A percentile compares a stretch with the other conserved stretches of the same genome.
Evolutionary conservation across 1,140 invertebrate species (phyloP).

Genomic region (Meteorus sp.): DNA sequence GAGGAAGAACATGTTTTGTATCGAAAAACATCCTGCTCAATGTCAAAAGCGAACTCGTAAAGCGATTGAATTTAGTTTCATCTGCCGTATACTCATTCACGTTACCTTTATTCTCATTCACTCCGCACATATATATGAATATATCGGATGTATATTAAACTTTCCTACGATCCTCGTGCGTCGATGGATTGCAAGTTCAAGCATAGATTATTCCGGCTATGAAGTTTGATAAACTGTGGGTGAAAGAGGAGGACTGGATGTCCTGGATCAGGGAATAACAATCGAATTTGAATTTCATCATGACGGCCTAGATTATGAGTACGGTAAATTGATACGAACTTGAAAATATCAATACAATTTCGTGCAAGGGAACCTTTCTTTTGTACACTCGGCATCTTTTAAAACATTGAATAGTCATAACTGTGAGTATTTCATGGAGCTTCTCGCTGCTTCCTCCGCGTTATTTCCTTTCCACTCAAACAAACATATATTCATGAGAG

Average conservation of each 20-base stretch:
- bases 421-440: no score
- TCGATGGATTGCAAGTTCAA: constrained; percentile 10
- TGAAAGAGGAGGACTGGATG: constrained; percentile 4
- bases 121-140: no score
- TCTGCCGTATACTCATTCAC: neutral
- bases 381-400: no score
- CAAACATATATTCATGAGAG: no score
- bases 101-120: neutral
- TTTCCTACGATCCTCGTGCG: no score
- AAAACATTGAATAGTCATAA: no score
- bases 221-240: constrained; percentile 13
- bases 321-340: neutral
- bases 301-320: neutral
- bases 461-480: constrained; percentile 4
- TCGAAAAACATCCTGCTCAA: no score
- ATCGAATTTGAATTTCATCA: constrained; percentile 16
- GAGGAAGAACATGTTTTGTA: no score
- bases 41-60: neutral
- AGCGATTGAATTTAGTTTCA: constrained; percentile 23
- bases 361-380: no score
- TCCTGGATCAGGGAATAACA: constrained; percentile 12
- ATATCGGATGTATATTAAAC: no score
- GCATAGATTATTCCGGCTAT: constrained; percentile 9
- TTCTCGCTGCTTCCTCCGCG: no score
- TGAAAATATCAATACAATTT: no score